A percentile compares a stretch with the other conserved stretches of the same genome.
Conservation (phyloP, 2,797 vertebrate genomes). For the Gymnodraco acuticeps region DNA sequence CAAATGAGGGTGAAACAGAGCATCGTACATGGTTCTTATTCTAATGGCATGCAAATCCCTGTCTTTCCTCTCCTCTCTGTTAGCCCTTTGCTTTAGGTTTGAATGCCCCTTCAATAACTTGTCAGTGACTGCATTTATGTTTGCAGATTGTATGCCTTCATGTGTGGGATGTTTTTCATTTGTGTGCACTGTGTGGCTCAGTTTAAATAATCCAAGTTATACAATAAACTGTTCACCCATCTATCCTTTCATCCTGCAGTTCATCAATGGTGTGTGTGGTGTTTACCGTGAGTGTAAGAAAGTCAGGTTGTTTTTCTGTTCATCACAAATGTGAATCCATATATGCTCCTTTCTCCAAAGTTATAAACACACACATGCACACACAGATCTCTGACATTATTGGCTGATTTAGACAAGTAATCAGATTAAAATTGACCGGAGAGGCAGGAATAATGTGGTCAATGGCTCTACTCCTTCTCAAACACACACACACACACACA, state of each 20-base stretch:
- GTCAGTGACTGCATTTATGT: conserved; percentile 14
- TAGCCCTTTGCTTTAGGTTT: conserved; percentile 27
- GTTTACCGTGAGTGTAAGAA: conserved; percentile 22
- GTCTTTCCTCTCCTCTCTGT: conserved; percentile 23
- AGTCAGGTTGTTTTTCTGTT: conserved; percentile 45
- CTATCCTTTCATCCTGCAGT: conserved; percentile 17
- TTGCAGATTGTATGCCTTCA: neutral
- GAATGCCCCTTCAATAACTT: conserved; percentile 28
- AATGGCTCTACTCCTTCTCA: conserved; percentile 37
- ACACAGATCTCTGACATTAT: conserved; percentile 66
- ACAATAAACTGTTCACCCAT: neutral
- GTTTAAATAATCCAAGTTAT: conserved; percentile 10
- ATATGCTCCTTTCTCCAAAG: conserved; percentile 27
- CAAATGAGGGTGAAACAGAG: conserved; percentile 44
- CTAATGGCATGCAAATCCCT: conserved; percentile 51
- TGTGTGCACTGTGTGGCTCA: neutral
- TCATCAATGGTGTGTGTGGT: conserved; percentile 23
- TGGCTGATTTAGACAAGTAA: conserved; percentile 66
- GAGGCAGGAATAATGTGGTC: conserved; percentile 61
- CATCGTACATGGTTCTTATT: conserved; percentile 37
- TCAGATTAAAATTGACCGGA: conserved; percentile 73
- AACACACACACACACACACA: conserved; percentile 31
- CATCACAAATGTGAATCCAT: conserved; percentile 37
- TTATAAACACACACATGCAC: conserved; percentile 22
- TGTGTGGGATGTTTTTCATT: neutral